Conservation (phyloP, 2,113 vertebrate species). For the Fregetta grallaria region DNA sequence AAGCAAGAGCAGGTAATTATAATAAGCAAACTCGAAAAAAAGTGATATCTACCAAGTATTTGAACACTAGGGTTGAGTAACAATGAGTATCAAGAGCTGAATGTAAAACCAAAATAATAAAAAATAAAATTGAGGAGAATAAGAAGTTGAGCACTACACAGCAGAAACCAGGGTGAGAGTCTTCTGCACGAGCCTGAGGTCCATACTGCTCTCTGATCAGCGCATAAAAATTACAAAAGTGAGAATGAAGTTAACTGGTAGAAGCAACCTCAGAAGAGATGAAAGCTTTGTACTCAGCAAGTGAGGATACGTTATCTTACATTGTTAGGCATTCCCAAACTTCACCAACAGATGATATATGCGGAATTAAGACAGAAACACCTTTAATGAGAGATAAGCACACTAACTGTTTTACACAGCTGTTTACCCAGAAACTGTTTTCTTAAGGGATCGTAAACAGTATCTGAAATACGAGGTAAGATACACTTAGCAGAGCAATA, state of each 20-base stretch:
- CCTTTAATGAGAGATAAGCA: neutral
- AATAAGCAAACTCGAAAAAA: neutral
- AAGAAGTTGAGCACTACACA: neutral
- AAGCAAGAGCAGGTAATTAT: neutral
- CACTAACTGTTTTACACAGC: neutral
- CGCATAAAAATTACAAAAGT: neutral
- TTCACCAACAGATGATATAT: neutral
- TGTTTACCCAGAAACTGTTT: neutral
- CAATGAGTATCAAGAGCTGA: neutral
- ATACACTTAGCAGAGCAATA: neutral
- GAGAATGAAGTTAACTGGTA: neutral
- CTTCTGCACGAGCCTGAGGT: neutral
- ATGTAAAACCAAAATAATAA: neutral
- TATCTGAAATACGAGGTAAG: neutral
- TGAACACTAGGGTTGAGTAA: neutral
- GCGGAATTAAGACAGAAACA: neutral
- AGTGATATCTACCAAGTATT: neutral
- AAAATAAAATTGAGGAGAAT: neutral
- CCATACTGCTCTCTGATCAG: neutral
- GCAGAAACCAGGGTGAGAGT: neutral
- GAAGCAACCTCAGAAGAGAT: neutral
- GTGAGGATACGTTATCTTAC: neutral
- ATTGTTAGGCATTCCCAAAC: neutral
- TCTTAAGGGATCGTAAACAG: neutral
- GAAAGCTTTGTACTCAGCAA: neutral